Conservation (phyloP, 2,113 vertebrate species). For the Aptenodytes forsteri region DNA sequence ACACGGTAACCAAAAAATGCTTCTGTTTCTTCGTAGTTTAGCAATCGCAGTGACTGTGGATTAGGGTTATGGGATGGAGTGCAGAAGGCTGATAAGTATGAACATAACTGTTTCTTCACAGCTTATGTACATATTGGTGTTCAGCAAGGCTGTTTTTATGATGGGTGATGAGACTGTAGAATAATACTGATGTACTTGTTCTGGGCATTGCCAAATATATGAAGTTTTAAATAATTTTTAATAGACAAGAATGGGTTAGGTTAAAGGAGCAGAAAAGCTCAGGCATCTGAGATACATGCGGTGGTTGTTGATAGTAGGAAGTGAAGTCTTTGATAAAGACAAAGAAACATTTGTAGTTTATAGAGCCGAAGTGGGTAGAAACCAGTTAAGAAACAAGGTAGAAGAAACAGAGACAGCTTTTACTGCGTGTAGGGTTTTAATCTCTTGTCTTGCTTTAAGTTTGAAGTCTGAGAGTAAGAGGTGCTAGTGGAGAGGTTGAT, state of each 20-base stretch:
- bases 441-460: background rate
- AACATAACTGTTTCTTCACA: background rate
- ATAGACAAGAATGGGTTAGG: background rate
- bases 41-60: background rate
- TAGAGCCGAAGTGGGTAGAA: background rate
- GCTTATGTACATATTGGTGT: background rate
- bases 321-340: background rate
- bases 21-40: background rate
- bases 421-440: background rate
- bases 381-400: background rate
- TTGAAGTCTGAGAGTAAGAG: background rate
- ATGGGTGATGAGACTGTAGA: background rate
- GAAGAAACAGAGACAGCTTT: background rate
- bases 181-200: background rate
- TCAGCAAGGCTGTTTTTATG: background rate
- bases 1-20: background rate
- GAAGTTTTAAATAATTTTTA: background rate
- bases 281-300: background rate
- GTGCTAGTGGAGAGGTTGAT: background rate
- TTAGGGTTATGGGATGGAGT: background rate
- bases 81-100: background rate
- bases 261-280: background rate
- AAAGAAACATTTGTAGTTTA: background rate
- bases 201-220: background rate
- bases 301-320: background rate